Conservation (phyloP, 2,113 vertebrate genomes). For the Scomber scombrus region DNA sequence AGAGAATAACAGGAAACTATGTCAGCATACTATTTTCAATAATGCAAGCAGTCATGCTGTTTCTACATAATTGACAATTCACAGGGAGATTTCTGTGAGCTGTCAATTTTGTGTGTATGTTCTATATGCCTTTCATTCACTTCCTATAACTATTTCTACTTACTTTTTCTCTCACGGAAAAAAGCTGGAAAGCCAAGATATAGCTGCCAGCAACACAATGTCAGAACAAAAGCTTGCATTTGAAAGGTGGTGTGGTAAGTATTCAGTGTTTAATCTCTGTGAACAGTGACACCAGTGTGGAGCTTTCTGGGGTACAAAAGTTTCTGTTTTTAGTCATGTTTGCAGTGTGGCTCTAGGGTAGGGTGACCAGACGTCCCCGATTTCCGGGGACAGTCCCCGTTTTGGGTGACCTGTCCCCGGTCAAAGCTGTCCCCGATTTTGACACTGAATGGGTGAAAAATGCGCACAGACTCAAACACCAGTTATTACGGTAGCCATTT, state of each 20-base stretch:
- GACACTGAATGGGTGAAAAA: too few relatives aligned
- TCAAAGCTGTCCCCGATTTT: too few relatives aligned
- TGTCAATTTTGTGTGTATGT: conserved; percentile 30
- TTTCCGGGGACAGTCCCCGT: too few relatives aligned
- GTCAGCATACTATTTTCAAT: conserved; percentile 71
- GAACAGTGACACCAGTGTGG: too few relatives aligned
- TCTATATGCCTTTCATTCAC: conserved; percentile 2
- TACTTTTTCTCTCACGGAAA: not conserved
- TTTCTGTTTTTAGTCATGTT: too few relatives aligned
- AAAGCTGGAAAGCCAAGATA: not conserved
- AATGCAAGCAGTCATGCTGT: conserved; percentile 74
- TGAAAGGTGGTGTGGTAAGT: conserved; percentile 10
- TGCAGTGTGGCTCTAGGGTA: too few relatives aligned
- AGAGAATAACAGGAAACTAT: conserved; percentile 58
- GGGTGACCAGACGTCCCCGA: too few relatives aligned
- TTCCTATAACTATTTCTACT: not conserved
- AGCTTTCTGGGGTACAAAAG: too few relatives aligned
- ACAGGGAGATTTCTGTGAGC: conserved; percentile 29
- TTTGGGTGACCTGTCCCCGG: too few relatives aligned
- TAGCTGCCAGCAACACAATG: not conserved
- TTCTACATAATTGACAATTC: conserved; percentile 42
- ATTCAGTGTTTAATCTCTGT: not conserved
- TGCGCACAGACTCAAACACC: too few relatives aligned
- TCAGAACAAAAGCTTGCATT: not conserved
- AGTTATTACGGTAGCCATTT: too few relatives aligned